Percentiles rank a stretch among this genome's conserved stretches.
These are phyloP conservation scores for Hemicordylus capensis DNA, from an alignment of 2,113 vertebrate species.

Conservation along the genomic window DNA sequence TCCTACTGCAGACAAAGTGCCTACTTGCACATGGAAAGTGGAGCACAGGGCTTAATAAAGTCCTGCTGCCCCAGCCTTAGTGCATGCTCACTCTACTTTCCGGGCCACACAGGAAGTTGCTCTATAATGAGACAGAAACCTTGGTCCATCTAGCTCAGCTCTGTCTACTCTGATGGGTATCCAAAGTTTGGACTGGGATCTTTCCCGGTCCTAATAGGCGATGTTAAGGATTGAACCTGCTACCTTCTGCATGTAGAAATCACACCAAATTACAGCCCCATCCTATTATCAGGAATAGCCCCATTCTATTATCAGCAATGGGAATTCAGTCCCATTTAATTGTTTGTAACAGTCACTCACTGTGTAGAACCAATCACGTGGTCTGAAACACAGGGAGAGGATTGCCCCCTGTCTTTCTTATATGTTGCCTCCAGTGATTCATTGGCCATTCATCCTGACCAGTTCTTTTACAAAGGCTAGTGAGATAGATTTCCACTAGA, in stretches of 20 bases:
- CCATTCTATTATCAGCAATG: background rate
- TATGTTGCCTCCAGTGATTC: background rate
- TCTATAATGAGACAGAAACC: background rate
- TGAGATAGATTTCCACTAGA: too few species aligned
- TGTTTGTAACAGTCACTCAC: background rate
- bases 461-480: too few species aligned
- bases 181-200: too few species aligned
- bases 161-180: too few species aligned
- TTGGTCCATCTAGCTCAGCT: too few species aligned
- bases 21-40: background rate
- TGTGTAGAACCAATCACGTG: background rate
- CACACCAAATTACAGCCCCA: too few species aligned
- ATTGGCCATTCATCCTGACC: too few species aligned
- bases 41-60: background rate
- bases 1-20: too few species aligned
- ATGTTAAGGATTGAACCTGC: too few species aligned
- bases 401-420: background rate
- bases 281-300: too few species aligned
- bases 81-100: background rate
- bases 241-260: too few species aligned
- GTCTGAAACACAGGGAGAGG: background rate
- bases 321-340: background rate
- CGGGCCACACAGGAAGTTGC: background rate
- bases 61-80: background rate
- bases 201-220: too few species aligned